A percentile compares a stretch with the other conserved stretches of the same genome.
Evolutionary conservation across 2,888 invertebrate species (phyloP).

Genomic region (Melanotus villosus): DNA sequence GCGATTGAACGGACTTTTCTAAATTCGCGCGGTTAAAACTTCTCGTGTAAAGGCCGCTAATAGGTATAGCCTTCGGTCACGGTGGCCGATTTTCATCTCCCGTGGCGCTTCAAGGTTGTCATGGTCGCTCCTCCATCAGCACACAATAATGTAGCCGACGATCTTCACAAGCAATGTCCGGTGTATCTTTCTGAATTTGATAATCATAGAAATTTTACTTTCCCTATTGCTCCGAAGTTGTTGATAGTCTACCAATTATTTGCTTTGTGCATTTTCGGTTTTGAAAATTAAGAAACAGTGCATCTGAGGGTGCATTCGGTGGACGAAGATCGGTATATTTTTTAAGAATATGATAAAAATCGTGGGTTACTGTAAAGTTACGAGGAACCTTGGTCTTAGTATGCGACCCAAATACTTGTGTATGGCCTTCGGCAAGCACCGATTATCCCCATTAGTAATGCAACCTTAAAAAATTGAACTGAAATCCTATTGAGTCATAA

Average conservation of each 20-base stretch:
- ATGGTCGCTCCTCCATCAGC: background rate
- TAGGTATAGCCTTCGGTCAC: background rate
- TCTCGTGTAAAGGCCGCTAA: too few species aligned
- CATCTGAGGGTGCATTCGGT: background rate
- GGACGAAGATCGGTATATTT: constrained; percentile 42
- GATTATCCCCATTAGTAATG: too few species aligned
- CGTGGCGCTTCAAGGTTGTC: background rate
- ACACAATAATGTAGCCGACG: too few species aligned
- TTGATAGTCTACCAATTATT: constrained; percentile 1
- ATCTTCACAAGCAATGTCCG: background rate
- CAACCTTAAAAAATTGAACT: too few species aligned
- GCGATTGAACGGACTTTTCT: too few species aligned
- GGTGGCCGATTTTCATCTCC: background rate
- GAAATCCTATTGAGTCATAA: too few species aligned
- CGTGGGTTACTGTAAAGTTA: constrained; percentile 36
- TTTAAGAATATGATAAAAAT: constrained; percentile 30
- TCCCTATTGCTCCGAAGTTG: background rate
- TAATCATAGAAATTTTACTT: background rate
- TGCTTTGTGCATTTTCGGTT: background rate
- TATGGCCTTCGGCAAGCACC: constrained; percentile 34
- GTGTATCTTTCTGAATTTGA: too few species aligned
- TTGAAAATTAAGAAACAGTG: background rate
- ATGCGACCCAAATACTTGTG: background rate
- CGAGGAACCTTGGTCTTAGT: constrained; percentile 8
- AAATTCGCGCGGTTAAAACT: too few species aligned